A percentile compares a stretch with the other conserved stretches of the same genome.
Conservation (phyloP, 2,113 vertebrate genomes). For the Chinchilla lanigera region DNA sequence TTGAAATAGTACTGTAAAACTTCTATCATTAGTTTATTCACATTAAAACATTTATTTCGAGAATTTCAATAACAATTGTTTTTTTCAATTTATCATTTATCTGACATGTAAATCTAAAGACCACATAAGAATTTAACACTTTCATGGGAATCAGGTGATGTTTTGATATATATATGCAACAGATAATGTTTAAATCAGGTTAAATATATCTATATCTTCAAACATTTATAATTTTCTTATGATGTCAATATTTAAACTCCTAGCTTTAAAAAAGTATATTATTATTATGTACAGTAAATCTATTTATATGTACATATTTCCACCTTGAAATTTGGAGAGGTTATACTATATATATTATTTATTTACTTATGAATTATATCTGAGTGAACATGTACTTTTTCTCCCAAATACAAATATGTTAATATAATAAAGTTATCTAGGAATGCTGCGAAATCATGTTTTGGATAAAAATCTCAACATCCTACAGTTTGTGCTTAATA, state of each 20-base stretch:
- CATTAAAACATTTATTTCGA: background rate
- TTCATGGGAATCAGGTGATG: background rate
- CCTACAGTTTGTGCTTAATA: background rate
- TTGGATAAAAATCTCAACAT: background rate
- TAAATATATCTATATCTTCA: background rate
- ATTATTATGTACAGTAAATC: background rate
- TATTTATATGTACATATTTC: background rate
- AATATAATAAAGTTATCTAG: background rate
- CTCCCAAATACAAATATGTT: slow-evolving; percentile 44
- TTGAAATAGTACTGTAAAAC: background rate
- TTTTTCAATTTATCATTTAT: background rate
- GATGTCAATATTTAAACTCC: background rate
- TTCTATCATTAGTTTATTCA: background rate
- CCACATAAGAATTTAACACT: background rate
- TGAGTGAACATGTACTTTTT: background rate
- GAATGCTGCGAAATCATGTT: background rate
- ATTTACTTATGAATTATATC: background rate
- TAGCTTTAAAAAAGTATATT: background rate
- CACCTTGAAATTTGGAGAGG: background rate
- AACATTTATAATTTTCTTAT: background rate
- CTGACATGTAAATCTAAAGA: background rate
- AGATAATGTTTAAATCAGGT: background rate
- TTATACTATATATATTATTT: background rate
- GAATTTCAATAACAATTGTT: background rate
- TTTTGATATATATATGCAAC: background rate